A percentile compares a stretch with the other conserved stretches of the same genome.
These are phyloP conservation scores for Sebastes flavidus DNA, from an alignment of 2,797 vertebrate species.

Conservation along the genomic window DNA sequence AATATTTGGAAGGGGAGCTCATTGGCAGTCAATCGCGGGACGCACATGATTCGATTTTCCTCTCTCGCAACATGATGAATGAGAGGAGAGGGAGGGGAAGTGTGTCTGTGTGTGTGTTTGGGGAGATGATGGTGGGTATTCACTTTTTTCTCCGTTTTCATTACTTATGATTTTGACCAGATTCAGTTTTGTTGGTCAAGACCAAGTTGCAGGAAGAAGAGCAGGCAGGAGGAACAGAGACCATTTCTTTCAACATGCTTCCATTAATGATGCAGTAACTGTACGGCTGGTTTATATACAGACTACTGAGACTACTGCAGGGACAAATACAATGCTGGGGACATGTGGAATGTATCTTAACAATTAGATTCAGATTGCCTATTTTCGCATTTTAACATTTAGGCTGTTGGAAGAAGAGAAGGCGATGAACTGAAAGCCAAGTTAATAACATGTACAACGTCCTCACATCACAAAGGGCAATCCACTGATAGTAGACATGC, in stretches of 20 bases:
- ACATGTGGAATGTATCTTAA: too few species aligned
- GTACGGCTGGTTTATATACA: neutral
- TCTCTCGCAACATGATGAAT: conserved; percentile 32
- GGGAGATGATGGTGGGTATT: conserved; percentile 4
- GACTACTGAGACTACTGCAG: neutral
- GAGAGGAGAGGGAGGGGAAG: neutral
- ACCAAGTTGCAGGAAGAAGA: neutral
- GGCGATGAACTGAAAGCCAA: neutral
- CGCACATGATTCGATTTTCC: conserved; percentile 51
- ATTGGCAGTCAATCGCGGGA: conserved; percentile 43
- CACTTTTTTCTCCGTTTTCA: neutral
- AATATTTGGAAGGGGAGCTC: conserved; percentile 53
- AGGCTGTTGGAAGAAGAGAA: neutral
- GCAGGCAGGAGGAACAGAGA: neutral
- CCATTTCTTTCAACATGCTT: neutral
- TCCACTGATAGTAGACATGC: neutral
- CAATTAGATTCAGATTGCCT: neutral
- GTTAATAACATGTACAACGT: neutral
- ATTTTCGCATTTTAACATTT: neutral
- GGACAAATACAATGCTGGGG: neutral
- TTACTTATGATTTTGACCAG: neutral
- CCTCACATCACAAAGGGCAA: neutral
- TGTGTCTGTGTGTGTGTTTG: neutral
- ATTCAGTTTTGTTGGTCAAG: neutral
- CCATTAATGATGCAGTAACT: neutral